Conservation (phyloP, 2,113 vertebrate genomes). For the Podarcis cretensis region DNA sequence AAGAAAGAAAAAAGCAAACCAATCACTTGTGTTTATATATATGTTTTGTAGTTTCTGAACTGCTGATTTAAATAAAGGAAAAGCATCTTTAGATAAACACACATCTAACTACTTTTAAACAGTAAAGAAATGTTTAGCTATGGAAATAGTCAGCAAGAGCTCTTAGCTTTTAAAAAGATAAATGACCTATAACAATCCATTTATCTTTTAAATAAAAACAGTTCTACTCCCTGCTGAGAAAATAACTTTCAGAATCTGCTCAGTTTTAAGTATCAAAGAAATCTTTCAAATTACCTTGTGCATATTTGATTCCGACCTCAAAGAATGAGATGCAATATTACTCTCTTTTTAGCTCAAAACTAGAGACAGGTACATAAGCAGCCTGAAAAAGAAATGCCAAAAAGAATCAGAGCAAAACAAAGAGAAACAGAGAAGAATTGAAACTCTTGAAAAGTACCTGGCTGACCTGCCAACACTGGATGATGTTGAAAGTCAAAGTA, state of each 20-base stretch:
- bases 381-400: constrained; percentile 94
- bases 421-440: constrained; percentile 93
- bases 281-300: constrained; percentile 34
- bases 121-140: constrained; percentile 1
- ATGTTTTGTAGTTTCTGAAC: background rate
- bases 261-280: background rate
- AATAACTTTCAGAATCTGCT: background rate
- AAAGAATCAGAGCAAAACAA: constrained; percentile 90
- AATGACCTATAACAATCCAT: background rate
- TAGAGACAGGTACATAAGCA: constrained; percentile 93
- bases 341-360: constrained; percentile 88
- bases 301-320: constrained; percentile 21
- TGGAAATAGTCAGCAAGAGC: background rate
- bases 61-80: background rate
- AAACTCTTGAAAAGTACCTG: constrained; percentile 95
- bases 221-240: background rate
- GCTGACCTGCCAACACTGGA: constrained; percentile 92
- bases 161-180: background rate
- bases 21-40: background rate
- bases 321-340: constrained; percentile 26
- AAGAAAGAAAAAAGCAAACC: background rate
- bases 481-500: constrained; percentile 86
- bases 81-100: background rate
- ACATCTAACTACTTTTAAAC: background rate
- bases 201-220: constrained; percentile 22